Conservation (phyloP, 37 sponge, comb jelly and placozoan species). For the Hexactinellida sp. region DNA sequence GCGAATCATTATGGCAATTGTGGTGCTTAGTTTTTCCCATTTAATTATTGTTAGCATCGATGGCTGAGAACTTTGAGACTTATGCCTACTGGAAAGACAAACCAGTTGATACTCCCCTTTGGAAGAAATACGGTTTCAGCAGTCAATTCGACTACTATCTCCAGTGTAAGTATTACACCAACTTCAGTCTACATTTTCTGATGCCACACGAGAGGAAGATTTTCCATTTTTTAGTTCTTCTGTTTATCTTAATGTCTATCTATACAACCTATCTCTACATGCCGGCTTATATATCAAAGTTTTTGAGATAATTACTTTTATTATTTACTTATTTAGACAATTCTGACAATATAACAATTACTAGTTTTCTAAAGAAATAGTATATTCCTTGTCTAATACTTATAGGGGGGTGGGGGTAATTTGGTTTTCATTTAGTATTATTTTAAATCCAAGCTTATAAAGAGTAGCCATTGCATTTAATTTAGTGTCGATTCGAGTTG, state of each 20-base stretch:
- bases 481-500: too few relatives aligned
- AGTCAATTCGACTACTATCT: background rate
- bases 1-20: too few relatives aligned
- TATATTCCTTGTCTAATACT: too few relatives aligned
- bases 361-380: too few relatives aligned
- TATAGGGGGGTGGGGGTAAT: too few relatives aligned
- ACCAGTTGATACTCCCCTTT: background rate
- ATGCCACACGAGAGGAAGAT: constrained; percentile 15
- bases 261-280: background rate
- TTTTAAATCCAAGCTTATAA: too few relatives aligned
- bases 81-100: background rate
- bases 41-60: too few relatives aligned
- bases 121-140: background rate
- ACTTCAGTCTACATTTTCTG: background rate
- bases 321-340: background rate
- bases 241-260: background rate
- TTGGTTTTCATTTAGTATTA: too few relatives aligned
- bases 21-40: too few relatives aligned
- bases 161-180: background rate
- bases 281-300: constrained; percentile 10
- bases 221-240: background rate
- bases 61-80: background rate
- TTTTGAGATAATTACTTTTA: background rate
- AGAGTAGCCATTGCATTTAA: too few relatives aligned
- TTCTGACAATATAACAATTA: too few relatives aligned